Percentiles rank a stretch among this genome's conserved stretches.
Conservation (phyloP, 2,888 invertebrate species). For the Callinectes sapidus region DNA sequence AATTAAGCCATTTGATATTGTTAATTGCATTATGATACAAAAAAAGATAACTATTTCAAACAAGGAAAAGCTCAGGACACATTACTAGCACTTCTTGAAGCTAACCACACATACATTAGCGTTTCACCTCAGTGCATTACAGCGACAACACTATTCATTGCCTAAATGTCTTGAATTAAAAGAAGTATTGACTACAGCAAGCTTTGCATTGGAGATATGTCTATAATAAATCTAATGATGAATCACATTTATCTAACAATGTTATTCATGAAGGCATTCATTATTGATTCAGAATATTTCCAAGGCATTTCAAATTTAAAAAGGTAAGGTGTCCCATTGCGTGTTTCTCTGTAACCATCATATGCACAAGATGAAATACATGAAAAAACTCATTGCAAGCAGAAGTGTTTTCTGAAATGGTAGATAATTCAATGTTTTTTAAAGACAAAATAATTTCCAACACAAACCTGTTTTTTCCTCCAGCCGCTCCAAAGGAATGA, state of each 20-base stretch:
- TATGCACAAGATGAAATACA: no score
- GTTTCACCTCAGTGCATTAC: not conserved
- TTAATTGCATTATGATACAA: not conserved
- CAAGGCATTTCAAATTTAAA: no score
- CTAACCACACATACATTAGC: not conserved
- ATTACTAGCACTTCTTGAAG: not conserved
- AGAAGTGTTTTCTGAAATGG: no score
- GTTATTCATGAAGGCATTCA: no score
- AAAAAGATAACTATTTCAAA: not conserved
- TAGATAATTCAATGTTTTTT: no score
- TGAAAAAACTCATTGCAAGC: no score
- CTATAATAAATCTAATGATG: no score
- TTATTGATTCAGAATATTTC: no score
- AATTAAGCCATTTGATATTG: not conserved
- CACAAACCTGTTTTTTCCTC: slow-evolving; percentile 84
- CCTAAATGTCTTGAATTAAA: not conserved
- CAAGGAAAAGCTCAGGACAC: not conserved
- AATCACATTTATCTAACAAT: no score
- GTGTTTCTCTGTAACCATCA: no score
- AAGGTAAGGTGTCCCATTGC: no score
- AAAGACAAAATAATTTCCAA: not conserved
- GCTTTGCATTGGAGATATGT: no score
- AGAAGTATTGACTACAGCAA: not conserved
- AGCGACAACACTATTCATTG: not conserved
- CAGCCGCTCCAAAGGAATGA: slow-evolving; percentile 89